Evolutionary conservation across 2,797 vertebrate genomes (phyloP).

Genomic region (Anguilla pacifica): DNA sequence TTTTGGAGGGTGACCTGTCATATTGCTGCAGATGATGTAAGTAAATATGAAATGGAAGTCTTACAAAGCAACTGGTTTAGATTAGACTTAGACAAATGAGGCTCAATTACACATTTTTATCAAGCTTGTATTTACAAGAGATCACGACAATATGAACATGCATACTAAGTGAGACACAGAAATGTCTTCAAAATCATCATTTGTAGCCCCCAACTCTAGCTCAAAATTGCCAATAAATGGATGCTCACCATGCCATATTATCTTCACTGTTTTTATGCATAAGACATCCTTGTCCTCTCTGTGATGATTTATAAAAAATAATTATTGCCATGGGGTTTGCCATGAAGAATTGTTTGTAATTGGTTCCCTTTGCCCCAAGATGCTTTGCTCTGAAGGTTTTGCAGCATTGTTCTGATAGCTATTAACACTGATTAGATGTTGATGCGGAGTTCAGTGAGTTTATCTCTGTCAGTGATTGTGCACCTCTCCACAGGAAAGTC

Average conservation of each 20-base stretch:
- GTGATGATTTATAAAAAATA: background rate
- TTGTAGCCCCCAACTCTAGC: background rate
- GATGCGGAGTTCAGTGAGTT: background rate
- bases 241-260: background rate
- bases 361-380: slow-evolving; percentile 1
- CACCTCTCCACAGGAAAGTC: background rate
- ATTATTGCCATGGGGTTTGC: background rate
- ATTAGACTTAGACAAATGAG: background rate
- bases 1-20: background rate
- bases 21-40: background rate
- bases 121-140: background rate
- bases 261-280: background rate
- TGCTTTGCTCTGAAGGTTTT: slow-evolving; percentile 20
- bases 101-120: background rate
- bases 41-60: background rate
- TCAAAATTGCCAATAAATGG: background rate
- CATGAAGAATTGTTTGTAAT: background rate
- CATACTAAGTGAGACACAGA: background rate
- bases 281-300: background rate
- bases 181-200: background rate
- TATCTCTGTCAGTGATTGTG: background rate
- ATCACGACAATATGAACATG: background rate
- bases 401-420: background rate
- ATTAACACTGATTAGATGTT: background rate
- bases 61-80: background rate